phyloP scores from a whole-genome alignment of 1,140 invertebrate species.

The Achroia grisella region DNA sequence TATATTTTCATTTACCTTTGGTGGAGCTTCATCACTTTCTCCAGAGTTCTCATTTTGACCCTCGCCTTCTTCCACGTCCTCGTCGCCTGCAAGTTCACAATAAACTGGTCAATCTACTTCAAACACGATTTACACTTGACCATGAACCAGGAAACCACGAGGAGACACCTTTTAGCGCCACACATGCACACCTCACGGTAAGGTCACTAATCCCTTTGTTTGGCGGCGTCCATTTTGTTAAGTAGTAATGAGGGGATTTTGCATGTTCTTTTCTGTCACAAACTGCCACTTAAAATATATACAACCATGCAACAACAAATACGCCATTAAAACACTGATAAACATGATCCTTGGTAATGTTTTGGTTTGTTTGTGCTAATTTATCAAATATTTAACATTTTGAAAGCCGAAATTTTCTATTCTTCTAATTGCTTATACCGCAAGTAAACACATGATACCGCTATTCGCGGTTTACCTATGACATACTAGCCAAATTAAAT shows the following conservation, averaged over 20 bases:
- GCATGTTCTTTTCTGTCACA: constrained; percentile 73
- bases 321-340: constrained; percentile 27
- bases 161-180: constrained; percentile 28
- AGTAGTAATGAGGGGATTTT: constrained; percentile 75
- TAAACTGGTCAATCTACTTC: constrained; percentile 58
- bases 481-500: constrained; percentile 66
- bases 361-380: constrained; percentile 10
- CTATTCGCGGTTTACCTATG: constrained; percentile 73
- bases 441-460: constrained; percentile 75
- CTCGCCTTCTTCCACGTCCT: constrained; percentile 78
- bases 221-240: constrained; percentile 83
- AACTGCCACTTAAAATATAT: constrained; percentile 71
- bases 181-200: constrained; percentile 42
- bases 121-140: constrained; percentile 28
- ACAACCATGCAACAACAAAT: constrained; percentile 56
- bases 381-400: constrained; percentile 3
- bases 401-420: constrained; percentile 51
- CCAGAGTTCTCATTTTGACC: constrained; percentile 80
- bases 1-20: constrained; percentile 53
- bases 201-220: constrained; percentile 79
- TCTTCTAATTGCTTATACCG: constrained; percentile 72
- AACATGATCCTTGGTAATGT: constrained; percentile 15
- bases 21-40: constrained; percentile 81
- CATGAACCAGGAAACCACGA: constrained; percentile 20
- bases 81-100: constrained; percentile 77